Evolutionary conservation across 2,113 vertebrate genomes (phyloP).

Genomic region (Tautogolabrus adspersus): DNA sequence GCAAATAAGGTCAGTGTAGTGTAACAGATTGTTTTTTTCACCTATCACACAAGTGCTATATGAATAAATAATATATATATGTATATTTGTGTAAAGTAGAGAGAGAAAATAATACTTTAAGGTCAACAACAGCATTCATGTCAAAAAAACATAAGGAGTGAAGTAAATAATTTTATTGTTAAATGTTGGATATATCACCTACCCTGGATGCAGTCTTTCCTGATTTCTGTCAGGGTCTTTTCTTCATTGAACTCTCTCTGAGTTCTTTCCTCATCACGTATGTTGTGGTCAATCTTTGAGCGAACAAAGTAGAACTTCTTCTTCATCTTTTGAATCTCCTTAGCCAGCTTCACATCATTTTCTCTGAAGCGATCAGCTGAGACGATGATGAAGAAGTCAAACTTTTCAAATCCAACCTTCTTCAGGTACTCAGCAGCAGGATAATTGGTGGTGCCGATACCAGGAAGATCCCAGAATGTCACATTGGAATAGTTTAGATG

Average conservation of each 20-base stretch:
- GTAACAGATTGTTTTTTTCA: too few relatives aligned
- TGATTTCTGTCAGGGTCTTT: neutral
- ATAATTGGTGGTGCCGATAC: constrained; percentile 14
- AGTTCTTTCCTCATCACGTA: neutral
- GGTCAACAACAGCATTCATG: too few relatives aligned
- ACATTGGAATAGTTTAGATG: constrained; percentile 43
- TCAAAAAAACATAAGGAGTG: neutral
- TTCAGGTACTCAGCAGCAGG: constrained; percentile 26
- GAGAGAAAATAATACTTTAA: too few relatives aligned
- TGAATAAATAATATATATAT: too few relatives aligned
- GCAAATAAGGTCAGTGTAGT: too few relatives aligned
- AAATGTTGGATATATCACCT: neutral
- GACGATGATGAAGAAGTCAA: constrained; percentile 62
- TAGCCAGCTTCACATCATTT: constrained; percentile 34
- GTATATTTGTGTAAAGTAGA: too few relatives aligned
- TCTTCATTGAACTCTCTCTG: neutral
- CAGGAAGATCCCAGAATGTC: constrained; percentile 51
- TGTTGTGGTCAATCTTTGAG: constrained; percentile 32
- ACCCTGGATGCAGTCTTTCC: constrained; percentile 12
- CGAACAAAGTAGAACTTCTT: constrained; percentile 65
- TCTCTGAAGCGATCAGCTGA: constrained; percentile 41
- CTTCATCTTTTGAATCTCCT: constrained; percentile 35
- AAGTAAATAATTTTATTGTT: neutral
- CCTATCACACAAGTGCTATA: too few relatives aligned
- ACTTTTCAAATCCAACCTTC: constrained; percentile 27